Percentiles rank a stretch among this genome's conserved stretches.
Conservation (phyloP, 2,113 vertebrate species). For the Anarrhichthys ocellatus region DNA sequence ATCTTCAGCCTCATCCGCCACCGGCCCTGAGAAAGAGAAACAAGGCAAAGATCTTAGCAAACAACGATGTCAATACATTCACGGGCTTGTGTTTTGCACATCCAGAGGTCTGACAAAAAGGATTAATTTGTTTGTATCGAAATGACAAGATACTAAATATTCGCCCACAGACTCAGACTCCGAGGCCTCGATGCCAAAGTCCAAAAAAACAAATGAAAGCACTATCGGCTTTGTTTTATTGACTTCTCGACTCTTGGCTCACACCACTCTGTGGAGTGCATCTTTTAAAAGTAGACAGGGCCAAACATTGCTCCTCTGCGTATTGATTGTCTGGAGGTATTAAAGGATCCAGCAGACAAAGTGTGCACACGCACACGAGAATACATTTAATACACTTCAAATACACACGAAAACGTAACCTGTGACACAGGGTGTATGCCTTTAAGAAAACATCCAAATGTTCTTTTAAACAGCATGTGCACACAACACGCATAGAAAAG, state of each 20-base stretch:
- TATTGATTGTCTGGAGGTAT: constrained; percentile 70
- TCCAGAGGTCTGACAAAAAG: constrained; percentile 47
- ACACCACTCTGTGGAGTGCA: constrained; percentile 58
- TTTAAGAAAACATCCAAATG: constrained; percentile 10
- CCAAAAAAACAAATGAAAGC: constrained; percentile 52
- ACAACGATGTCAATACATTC: constrained; percentile 45
- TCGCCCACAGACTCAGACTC: constrained; percentile 45
- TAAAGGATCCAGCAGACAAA: constrained; percentile 69
- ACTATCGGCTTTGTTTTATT: constrained; percentile 69
- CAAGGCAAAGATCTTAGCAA: constrained; percentile 48
- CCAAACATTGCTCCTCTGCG: constrained; percentile 59
- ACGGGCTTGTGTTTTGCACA: constrained; percentile 14
- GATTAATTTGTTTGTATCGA: constrained; percentile 49
- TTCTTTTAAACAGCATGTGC: constrained; percentile 8
- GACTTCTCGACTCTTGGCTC: constrained; percentile 67
- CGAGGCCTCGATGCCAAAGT: constrained; percentile 27
- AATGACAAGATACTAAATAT: constrained; percentile 52
- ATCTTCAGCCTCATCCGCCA: constrained; percentile 53
- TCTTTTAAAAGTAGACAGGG: constrained; percentile 72
- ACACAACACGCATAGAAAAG: constrained; percentile 2
- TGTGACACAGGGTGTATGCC: not conserved
- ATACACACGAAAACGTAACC: constrained; percentile 14
- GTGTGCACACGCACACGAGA: constrained; percentile 28
- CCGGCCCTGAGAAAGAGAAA: constrained; percentile 72
- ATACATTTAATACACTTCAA: constrained; percentile 39